A percentile compares a stretch with the other conserved stretches of the same genome.
Evolutionary conservation across 2,113 vertebrate species (phyloP).

Genomic region (Eolophus roseicapilla): DNA sequence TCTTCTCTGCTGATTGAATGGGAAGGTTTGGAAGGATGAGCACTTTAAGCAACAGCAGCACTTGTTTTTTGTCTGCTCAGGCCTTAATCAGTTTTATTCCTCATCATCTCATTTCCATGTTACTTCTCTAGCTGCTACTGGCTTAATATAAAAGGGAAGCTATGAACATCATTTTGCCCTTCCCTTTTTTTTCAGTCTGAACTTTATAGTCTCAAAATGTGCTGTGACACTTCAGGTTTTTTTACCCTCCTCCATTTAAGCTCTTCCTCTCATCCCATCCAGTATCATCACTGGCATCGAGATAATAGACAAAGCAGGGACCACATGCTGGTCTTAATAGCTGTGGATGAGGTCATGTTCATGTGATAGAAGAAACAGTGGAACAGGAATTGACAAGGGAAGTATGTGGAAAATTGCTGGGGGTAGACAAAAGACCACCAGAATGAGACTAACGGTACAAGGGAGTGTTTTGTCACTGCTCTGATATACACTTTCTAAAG

Average conservation of each 20-base stretch:
- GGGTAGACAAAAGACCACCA: neutral
- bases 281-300: neutral
- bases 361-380: neutral
- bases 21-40: neutral
- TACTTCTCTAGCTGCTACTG: neutral
- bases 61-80: neutral
- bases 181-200: neutral
- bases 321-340: neutral
- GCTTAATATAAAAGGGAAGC: neutral
- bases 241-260: neutral
- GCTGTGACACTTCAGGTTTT: neutral
- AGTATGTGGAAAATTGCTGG: neutral
- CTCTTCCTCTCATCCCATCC: neutral
- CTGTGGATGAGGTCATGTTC: neutral
- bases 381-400: neutral
- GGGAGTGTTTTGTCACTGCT: neutral
- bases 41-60: neutral
- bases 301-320: neutral
- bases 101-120: neutral
- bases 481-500: neutral
- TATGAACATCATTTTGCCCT: neutral
- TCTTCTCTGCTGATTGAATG: constrained; percentile 2
- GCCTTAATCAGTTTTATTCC: neutral
- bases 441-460: neutral
- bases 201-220: neutral